Base-by-base conservation (phyloP, 1,140 invertebrate genomes). In the Ceratosolen solmsi region DNA sequence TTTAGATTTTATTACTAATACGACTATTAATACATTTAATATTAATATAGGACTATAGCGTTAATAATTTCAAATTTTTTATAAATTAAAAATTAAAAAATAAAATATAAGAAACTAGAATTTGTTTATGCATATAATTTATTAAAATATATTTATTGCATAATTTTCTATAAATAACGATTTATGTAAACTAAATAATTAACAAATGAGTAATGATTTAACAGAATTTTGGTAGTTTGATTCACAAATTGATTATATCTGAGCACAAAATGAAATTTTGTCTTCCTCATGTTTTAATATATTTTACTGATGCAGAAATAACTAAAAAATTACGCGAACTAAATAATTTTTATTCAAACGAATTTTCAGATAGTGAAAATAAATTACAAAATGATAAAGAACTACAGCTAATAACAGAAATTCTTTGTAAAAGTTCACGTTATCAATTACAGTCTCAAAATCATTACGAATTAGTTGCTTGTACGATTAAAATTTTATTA, bases 401-500 rank as follows among this genome's bases (percentile, higher is more conserved):
- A 78, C 77, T 87, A 15, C 15, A 71, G 15, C 81, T 85, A 36
- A 25, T 88, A 17, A 51, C 83, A 0, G 80, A 75, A 15, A 86
- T 87, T 33, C 27, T 87, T 25, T 83, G 84, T 27, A 83, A 73
- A 11, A 86, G 83, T 65, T 85, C 85, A 11, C 51, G 71, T 2
- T 51, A 63, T 9, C 88, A 90, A 75, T 20, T 91, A 22, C 72
- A 85, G 46, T 4, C 9, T 8, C 56, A 85, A 8, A 58, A 84
- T 79, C 85, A 86, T 20, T 33, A 76, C 1, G n/a, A 20, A 3
- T 82, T 91, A 3, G 75, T 88, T 11, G 76, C 15, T 30, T 88
- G 86, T 38, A 65, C 84, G 0, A 77, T 91, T 5, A 87, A 79
- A 80, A 84, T 88, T 38, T 41, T 89, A 2, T 80, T 84, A 15